Evolutionary conservation across 2,113 vertebrate species (phyloP), one percentile per base, ranked within the genome.

Genomic region (Microtus ochrogaster): DNA sequence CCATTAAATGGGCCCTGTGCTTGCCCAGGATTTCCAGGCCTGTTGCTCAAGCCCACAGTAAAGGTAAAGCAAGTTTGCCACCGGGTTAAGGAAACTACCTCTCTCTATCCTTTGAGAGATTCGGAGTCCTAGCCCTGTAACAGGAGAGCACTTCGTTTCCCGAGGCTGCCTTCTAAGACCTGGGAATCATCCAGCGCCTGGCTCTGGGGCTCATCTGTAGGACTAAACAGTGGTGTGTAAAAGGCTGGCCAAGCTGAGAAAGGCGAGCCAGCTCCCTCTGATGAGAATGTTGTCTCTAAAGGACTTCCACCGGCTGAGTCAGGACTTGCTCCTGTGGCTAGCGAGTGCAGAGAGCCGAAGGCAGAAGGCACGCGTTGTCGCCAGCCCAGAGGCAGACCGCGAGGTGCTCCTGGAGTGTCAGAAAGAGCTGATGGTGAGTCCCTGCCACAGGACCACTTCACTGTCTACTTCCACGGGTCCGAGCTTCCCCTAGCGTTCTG

Each of bases 221-320:
- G 33, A 77, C 44, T 55, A 28, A 21, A 11, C 26, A 33, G 47
- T 36, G 41, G 21, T 30, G 55, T 24, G 3, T 33, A 2, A 76
- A 16, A 82, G 52, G 70, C 58, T 7, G 70, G 22, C 17, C 19
- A 61, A 74, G 44, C 61, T n/a, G 16, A 90, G 39, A 41, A 39
- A n/a, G 84, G 16, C 52, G 2, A 36, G 65, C 44, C 76, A 63
- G 90, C 90, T 44, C 39, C 83, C 41, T 63, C 2, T 47, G 22
- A 90, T 5, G 0, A 73, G 24, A 58, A 58, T 77, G 44, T 76
- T 97, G 13, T 90, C 97, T 90, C 76, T 94, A 1, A 95, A 99
- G 99, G 99, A 99, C 93, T 99, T 99, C 96, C 99, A 99, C 1
- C 98, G 99, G 95, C 96, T 97, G n/a, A 99, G 99, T 33, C 99